These are phyloP conservation scores for Saguinus midas DNA, from an alignment of 2,113 vertebrate genomes.

Conservation along the genomic window DNA sequence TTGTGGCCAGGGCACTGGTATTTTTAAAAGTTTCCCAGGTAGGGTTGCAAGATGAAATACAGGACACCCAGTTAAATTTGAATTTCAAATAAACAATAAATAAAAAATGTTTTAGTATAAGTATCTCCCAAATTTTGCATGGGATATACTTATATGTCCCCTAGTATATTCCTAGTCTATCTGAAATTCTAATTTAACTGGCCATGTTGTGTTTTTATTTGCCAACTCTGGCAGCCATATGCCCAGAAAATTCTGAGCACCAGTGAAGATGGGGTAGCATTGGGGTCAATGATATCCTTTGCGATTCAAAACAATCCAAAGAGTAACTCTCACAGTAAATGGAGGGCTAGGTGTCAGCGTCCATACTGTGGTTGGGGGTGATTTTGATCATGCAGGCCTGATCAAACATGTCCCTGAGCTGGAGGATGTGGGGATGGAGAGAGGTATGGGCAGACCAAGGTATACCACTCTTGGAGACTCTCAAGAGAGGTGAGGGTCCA, in stretches of 20 bases:
- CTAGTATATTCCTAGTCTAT: not conserved
- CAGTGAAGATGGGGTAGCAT: rapidly evolving
- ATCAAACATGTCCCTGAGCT: slow-evolving; percentile 44
- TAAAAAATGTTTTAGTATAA: not conserved
- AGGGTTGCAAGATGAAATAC: not conserved
- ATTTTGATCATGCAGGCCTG: slow-evolving; percentile 10
- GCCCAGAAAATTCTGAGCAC: not conserved
- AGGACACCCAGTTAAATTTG: not conserved
- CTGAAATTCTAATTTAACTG: not conserved
- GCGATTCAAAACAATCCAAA: not conserved
- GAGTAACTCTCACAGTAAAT: not conserved
- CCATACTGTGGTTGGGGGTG: not conserved
- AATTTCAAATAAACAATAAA: not conserved
- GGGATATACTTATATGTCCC: not conserved
- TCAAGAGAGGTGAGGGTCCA: not conserved
- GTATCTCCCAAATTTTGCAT: not conserved
- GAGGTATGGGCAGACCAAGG: not conserved
- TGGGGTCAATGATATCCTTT: rapidly evolving
- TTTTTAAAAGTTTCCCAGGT: not conserved
- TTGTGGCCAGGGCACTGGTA: not conserved
- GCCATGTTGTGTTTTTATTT: not conserved
- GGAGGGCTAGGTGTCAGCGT: rapidly evolving
- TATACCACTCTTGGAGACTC: not conserved
- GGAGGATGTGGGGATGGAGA: not conserved
- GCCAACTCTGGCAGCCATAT: not conserved